phyloP scores from a whole-genome alignment of 2,888 invertebrate species.

The Nezara viridula region DNA sequence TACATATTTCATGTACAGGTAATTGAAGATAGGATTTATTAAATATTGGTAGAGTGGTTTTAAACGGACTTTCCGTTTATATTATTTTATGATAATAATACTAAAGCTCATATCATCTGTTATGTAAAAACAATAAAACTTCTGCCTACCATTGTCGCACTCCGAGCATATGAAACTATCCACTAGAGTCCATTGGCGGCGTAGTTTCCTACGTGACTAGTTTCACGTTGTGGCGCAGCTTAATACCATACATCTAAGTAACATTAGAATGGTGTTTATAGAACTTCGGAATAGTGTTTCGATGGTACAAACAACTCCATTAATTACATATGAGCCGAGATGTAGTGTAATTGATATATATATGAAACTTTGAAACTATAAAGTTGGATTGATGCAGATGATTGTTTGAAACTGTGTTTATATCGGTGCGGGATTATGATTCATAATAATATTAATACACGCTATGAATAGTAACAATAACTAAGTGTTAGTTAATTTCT shows the following conservation, averaged over 20 bases:
- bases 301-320: not conserved
- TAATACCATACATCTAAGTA: not conserved
- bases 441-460: too few relatives aligned
- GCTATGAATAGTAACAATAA: too few relatives aligned
- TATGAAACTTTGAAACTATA: not conserved
- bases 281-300: not conserved
- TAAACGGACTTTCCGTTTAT: too few relatives aligned
- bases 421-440: not conserved
- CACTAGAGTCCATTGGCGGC: not conserved
- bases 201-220: not conserved
- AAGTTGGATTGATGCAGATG: not conserved
- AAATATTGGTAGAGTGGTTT: too few relatives aligned
- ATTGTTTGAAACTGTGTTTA: not conserved
- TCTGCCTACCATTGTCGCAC: not conserved
- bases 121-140: not conserved
- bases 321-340: not conserved
- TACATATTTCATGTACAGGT: too few relatives aligned
- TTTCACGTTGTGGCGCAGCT: not conserved
- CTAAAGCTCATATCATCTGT: not conserved
- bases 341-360: not conserved
- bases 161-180: not conserved
- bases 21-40: too few relatives aligned
- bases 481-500: too few relatives aligned
- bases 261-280: not conserved
- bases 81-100: too few relatives aligned